Base-by-base conservation (phyloP, 1,140 invertebrate genomes). In the Drosophila ananassae region DNA sequence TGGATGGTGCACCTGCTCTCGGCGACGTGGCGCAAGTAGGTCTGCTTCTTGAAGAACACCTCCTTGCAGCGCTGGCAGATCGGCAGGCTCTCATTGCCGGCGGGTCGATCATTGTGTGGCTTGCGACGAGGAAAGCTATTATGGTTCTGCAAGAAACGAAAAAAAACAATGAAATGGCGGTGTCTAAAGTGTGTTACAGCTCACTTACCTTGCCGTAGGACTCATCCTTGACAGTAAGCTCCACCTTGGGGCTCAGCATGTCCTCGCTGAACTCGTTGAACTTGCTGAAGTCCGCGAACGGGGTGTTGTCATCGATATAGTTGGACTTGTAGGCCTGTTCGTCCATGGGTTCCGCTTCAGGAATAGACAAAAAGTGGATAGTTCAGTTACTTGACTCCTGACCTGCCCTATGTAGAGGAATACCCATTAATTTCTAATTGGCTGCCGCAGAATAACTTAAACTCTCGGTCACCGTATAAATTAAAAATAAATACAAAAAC, bases 41-140 rank as follows among this genome's bases (percentile, higher is more conserved):
- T 60, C 44, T 84, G 85, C 34, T 90, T 91, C 57, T 91, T 91
- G 12, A 91, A 89, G 73, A 91, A 91, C 21, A 91, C 90, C 64
- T 91, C 85, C 56, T 91, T 91, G 75, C 90, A 91, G 5, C 90
- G 90, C 39, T 91, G 90, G 47, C 90, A 91, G 28, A 91, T 84
- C 6, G 90, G 90, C 52, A 89, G 32, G 30, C 64, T 73, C 22
- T 83, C 90, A 12, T n/a, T 17, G 21, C 22, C 21, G 73, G 51
- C 1, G 83, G 87, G 53, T 5, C 79, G 82, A 46, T 91, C 90
- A 25, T 73, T 67, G 66, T 87, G 90, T 24, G 80, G 69, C 57
- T 91, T 91, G 0, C 90, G 85, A 0, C 85, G 77, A 37, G 77
- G 66, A 78, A 81, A 91, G 22, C 73, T 91, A 12, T 83, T 76